These are phyloP conservation scores for Diorhabda elongata DNA, from an alignment of 1,140 invertebrate species.

Conservation along the genomic window DNA sequence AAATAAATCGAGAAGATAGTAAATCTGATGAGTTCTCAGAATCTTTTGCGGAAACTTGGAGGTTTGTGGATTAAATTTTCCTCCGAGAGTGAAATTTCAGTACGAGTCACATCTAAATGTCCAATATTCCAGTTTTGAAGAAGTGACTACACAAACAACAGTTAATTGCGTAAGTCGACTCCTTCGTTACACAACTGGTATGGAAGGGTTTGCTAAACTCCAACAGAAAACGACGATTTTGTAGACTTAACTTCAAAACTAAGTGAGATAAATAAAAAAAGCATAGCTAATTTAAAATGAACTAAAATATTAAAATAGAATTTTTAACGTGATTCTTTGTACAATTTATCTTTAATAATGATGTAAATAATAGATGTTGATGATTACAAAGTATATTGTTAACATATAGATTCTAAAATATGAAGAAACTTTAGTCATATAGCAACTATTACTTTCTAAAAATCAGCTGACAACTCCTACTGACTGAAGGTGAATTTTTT, in stretches of 20 bases:
- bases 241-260: neutral
- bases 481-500: too few relatives aligned
- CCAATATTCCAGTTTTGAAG: neutral
- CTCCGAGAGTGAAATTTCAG: neutral
- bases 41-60: neutral
- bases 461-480: too few relatives aligned
- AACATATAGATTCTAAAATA: too few relatives aligned
- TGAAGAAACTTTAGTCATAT: too few relatives aligned
- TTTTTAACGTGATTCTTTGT: too few relatives aligned
- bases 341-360: too few relatives aligned
- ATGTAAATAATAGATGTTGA: too few relatives aligned
- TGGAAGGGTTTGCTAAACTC: neutral
- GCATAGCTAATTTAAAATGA: neutral
- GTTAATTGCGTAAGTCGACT: neutral
- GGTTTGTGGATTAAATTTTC: neutral
- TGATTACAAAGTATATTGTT: too few relatives aligned
- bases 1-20: neutral
- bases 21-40: constrained; percentile 2
- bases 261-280: too few relatives aligned
- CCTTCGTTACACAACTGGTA: neutral
- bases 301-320: neutral
- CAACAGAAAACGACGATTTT: neutral
- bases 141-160: neutral
- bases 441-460: too few relatives aligned
- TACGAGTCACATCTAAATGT: neutral